Evolutionary conservation across 2,113 vertebrate genomes (phyloP).

Genomic region (Pygoscelis adeliae): DNA sequence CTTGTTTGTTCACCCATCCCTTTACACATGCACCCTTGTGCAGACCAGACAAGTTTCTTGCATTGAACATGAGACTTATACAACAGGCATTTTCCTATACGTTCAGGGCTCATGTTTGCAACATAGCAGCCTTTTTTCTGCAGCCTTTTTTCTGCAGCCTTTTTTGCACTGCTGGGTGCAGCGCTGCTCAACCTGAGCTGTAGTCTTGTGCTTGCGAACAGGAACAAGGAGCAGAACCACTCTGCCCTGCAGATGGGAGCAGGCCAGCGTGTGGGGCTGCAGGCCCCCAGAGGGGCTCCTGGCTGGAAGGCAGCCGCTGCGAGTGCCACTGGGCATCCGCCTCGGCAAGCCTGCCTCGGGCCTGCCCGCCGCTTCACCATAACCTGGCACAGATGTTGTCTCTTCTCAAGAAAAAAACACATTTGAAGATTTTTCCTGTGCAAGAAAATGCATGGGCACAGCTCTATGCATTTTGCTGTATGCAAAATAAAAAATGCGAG

Average conservation of each 20-base stretch:
- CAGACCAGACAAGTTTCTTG: neutral
- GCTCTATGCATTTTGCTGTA: neutral
- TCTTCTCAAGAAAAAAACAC: neutral
- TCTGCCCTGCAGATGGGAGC: neutral
- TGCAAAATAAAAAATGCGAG: neutral
- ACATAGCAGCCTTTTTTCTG: neutral
- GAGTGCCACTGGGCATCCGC: neutral
- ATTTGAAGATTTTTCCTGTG: neutral
- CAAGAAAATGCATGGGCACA: neutral
- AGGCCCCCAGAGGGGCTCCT: neutral
- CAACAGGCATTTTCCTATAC: neutral
- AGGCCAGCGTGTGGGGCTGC: neutral
- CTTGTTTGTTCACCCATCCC: neutral
- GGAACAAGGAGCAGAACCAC: neutral
- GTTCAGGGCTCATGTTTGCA: neutral
- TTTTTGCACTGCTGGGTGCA: neutral
- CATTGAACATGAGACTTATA: neutral
- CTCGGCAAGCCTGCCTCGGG: neutral
- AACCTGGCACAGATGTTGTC: neutral
- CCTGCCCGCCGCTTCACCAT: neutral
- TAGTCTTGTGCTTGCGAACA: neutral
- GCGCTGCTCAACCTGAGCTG: neutral
- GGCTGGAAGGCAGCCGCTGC: neutral
- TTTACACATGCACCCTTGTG: rapidly evolving
- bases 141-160: neutral